Conservation (phyloP, 2,888 invertebrate species). For the Watsonalla binaria region DNA sequence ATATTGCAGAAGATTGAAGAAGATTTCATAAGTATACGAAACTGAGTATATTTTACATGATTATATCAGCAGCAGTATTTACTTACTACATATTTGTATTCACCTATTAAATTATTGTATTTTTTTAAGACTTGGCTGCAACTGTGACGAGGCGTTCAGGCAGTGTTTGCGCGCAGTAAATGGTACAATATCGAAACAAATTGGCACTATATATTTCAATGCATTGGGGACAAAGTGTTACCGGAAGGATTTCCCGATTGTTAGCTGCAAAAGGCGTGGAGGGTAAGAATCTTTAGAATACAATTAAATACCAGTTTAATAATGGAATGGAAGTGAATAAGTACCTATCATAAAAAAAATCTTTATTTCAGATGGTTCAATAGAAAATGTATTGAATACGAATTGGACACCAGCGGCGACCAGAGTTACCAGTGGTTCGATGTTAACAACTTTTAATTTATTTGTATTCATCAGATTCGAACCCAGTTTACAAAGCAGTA, state of each 20-base stretch:
- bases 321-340: too few relatives aligned
- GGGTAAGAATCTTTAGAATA: constrained; percentile 55
- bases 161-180: constrained; percentile 59
- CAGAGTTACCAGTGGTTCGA: constrained; percentile 79
- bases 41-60: too few relatives aligned
- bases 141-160: constrained; percentile 75
- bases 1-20: too few relatives aligned
- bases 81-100: too few relatives aligned
- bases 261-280: constrained; percentile 67
- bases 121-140: constrained; percentile 66
- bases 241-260: constrained; percentile 76
- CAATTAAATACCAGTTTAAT: too few relatives aligned
- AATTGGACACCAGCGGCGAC: constrained; percentile 46
- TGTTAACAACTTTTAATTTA: constrained; percentile 56
- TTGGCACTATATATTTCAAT: constrained; percentile 79
- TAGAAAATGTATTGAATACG: constrained; percentile 68
- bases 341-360: too few relatives aligned
- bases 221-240: constrained; percentile 79
- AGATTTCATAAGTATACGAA: too few relatives aligned
- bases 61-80: too few relatives aligned
- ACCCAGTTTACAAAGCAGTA: background rate
- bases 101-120: background rate
- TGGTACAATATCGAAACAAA: constrained; percentile 44
- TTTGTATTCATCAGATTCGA: background rate
- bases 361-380: constrained; percentile 44